Base-by-base conservation (phyloP, 2,888 invertebrate species). In the Scaptomyza caliginosa region DNA sequence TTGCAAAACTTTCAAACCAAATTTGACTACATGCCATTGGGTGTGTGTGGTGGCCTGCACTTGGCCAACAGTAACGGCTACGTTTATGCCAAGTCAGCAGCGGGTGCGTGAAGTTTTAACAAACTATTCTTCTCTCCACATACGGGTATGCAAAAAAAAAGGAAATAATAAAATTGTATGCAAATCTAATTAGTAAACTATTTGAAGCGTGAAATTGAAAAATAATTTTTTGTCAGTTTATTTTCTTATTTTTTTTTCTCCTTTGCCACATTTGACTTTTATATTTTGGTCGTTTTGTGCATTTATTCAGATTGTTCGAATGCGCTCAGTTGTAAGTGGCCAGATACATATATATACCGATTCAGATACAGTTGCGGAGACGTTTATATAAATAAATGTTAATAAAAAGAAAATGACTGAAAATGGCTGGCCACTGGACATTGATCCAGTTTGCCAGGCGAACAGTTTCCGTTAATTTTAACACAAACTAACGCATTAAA, bases 161-260 rank as follows among this genome's bases (percentile, higher is more conserved):
- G n/a, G n/a, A n/a, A n/a, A n/a, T n/a, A n/a, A 71, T 83, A 81
- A 85, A 77, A 81, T 81, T 77, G 80, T 78, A 84, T 86, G 89
- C 82, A 90, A 89, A 88, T 89, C 89, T 90, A 90, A 89, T 89
- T 89, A 89, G 89, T 88, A 88, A 86, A 89, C 69, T 86, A 81
- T 86, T 88, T 86, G 86, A 88, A 84, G 90, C 90, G 86, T 90
- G 88, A 89, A 89, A 89, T 89, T 89, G 89, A 86, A 88, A 89
- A 88, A 74, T 77, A 67, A 74, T 79, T 85, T 77, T 72, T 45
- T 64, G 11, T 2, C 16, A 48, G 26, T 24, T 63, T 58, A 59
- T 42, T 42, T 45, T 46, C 45, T 43, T 58, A 62, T 62, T 49
- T 56, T 45, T 13, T 19, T n/a, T n/a, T n/a, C n/a, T n/a, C n/a